Percentiles rank a stretch among this genome's conserved stretches.
Conservation (phyloP, 2,888 invertebrate species). For the Ennomos fuscantarius region DNA sequence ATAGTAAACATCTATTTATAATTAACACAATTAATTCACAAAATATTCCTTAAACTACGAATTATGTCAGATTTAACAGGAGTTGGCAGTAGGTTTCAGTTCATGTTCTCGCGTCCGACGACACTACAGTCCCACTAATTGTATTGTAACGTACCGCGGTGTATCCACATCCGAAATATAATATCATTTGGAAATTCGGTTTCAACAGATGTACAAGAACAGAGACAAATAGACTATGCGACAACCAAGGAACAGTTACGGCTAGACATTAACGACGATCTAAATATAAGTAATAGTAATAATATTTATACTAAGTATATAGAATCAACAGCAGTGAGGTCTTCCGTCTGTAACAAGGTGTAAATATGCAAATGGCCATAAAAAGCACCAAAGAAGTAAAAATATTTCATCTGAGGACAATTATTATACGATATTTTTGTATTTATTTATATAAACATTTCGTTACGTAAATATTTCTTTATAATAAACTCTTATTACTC, state of each 20-base stretch:
- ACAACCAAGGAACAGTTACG: slow-evolving; percentile 59
- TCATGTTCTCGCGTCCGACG: slow-evolving; percentile 68
- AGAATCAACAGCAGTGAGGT: slow-evolving; percentile 67
- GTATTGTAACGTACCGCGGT: slow-evolving; percentile 31
- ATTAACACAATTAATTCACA: slow-evolving; percentile 80
- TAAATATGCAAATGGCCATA: slow-evolving; percentile 76
- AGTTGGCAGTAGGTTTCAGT: slow-evolving; percentile 82
- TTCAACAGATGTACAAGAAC: slow-evolving; percentile 53
- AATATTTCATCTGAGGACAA: slow-evolving; percentile 67
- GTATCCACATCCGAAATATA: slow-evolving; percentile 58
- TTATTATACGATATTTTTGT: slow-evolving; percentile 69
- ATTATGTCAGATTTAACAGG: slow-evolving; percentile 63
- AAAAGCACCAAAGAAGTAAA: slow-evolving; percentile 76
- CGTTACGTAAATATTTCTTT: slow-evolving; percentile 79
- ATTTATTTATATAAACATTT: slow-evolving; percentile 66
- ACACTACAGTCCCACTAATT: slow-evolving; percentile 55
- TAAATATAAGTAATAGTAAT: slow-evolving; percentile 28
- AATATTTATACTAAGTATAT: slow-evolving; percentile 42
- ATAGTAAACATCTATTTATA: slow-evolving; percentile 74
- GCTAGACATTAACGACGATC: slow-evolving; percentile 47
- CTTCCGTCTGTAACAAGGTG: slow-evolving; percentile 70
- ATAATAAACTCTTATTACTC: slow-evolving; percentile 80
- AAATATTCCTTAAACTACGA: slow-evolving; percentile 70
- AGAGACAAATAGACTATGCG: slow-evolving; percentile 45
- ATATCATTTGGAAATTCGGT: slow-evolving; percentile 75